phyloP scores from a whole-genome alignment of 2,888 invertebrate species.

The Bugulina stolonifera region DNA sequence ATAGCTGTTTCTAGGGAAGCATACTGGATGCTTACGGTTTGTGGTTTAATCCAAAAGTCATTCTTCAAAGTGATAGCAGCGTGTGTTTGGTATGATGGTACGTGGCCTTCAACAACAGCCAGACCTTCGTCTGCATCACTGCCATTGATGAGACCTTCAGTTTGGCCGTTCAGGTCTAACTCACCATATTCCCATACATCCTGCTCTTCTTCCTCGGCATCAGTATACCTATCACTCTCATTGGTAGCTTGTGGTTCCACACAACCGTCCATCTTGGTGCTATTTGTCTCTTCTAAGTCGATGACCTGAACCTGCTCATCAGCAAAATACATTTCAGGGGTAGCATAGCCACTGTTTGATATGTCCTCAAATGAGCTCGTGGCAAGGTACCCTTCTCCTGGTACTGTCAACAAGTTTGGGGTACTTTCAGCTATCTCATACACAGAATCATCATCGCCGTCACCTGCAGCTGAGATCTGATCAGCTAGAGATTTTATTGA shows the following conservation, averaged over 20 bases:
- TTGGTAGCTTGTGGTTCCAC: no score
- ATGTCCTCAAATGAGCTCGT: neutral
- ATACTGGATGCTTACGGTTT: neutral
- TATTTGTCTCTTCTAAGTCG: neutral
- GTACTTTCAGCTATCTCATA: neutral
- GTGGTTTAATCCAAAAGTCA: neutral
- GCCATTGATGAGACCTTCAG: neutral
- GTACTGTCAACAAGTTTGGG: neutral
- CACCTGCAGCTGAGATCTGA: neutral
- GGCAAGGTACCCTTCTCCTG: no score
- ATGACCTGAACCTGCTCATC: neutral
- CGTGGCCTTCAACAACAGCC: neutral
- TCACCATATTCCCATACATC: slow-evolving; percentile 21
- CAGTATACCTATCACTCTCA: neutral
- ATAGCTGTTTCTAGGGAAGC: neutral
- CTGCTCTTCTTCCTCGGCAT: neutral
- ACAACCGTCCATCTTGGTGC: neutral
- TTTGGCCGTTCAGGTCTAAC: neutral
- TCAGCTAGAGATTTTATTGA: slow-evolving; percentile 10
- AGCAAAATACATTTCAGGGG: slow-evolving; percentile 3
- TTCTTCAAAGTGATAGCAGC: neutral
- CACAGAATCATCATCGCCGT: neutral
- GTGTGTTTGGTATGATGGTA: neutral
- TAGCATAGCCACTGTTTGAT: slow-evolving; percentile 20
- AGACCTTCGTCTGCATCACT: no score